Conservation (phyloP, 2,797 vertebrate species). For the Squalus acanthias region DNA sequence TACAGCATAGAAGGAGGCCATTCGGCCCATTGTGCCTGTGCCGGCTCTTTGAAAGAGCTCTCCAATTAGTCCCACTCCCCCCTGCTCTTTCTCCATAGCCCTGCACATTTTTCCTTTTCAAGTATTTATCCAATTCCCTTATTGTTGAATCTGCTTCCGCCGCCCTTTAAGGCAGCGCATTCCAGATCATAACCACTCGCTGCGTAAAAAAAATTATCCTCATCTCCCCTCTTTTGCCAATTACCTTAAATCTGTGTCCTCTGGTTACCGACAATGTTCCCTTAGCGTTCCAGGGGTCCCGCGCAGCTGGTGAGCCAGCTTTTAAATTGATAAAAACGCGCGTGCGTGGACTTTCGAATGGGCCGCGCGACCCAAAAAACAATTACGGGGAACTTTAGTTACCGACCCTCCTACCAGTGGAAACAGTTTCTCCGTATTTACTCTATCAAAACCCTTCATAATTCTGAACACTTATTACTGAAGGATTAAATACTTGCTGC, state of each 20-base stretch:
- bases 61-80: no score
- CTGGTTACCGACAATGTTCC: background rate
- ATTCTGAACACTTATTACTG: background rate
- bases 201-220: background rate
- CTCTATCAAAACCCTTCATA: background rate
- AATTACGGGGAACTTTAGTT: no score
- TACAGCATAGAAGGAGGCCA: no score
- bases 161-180: background rate
- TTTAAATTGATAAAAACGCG: no score
- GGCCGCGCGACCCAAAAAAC: no score
- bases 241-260: background rate
- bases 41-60: no score
- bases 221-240: background rate
- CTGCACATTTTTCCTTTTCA: no score
- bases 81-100: no score
- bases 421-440: background rate
- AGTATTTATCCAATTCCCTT: background rate
- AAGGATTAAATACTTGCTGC: background rate
- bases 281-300: no score
- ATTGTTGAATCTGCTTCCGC: background rate
- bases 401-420: background rate
- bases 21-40: no score
- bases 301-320: no score
- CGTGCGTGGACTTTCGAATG: no score
- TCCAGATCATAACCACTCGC: background rate